Evolutionary conservation across 2,888 invertebrate genomes (phyloP), one percentile per base, ranked within the genome.

Genomic region (Sclerodermus sp.): DNA sequence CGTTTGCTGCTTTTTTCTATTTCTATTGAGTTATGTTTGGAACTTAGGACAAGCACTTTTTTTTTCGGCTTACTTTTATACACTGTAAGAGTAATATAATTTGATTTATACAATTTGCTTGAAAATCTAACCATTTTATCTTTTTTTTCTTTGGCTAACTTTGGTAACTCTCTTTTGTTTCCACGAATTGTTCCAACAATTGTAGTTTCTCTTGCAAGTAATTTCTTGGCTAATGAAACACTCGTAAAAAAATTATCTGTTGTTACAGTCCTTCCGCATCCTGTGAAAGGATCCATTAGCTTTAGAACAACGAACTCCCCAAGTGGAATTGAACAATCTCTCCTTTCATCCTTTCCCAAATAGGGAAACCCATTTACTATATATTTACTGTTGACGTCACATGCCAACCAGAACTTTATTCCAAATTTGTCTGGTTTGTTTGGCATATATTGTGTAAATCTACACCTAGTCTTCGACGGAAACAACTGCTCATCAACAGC

Each of bases 401-500:
- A n/a, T n/a, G n/a, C n/a, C n/a, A n/a, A n/a, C n/a, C n/a, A n/a
- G n/a, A n/a, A n/a, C n/a, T n/a, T n/a, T n/a, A n/a, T n/a, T n/a
- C n/a, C n/a, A n/a, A n/a, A n/a, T n/a, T n/a, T n/a, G n/a, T n/a
- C 15, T 1, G 49, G 49, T 39, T 49, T 32, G 32, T 43, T 43
- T 31, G 44, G 49, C 44, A 37, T 17, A 29, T 45, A 45, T 38
- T 45, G 45, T 10, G 46, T 46, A 31, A 46, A 46, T 31, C 39
- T 46, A 32, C 46, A 43, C 39, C 46, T 45, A n/a, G 56, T 45
- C 37, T 62, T 66, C 2, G 57, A 53, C 36, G 57, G 53, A 51
- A 62, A 62, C n/a, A 64, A 47, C 38, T 67, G 60, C 45, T 66
- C 57, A 55, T 60, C 57, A n/a, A 53, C 41, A 12, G 53, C 53